phyloP scores from a whole-genome alignment of 2,888 invertebrate genomes.

The Chironomus riparius region DNA sequence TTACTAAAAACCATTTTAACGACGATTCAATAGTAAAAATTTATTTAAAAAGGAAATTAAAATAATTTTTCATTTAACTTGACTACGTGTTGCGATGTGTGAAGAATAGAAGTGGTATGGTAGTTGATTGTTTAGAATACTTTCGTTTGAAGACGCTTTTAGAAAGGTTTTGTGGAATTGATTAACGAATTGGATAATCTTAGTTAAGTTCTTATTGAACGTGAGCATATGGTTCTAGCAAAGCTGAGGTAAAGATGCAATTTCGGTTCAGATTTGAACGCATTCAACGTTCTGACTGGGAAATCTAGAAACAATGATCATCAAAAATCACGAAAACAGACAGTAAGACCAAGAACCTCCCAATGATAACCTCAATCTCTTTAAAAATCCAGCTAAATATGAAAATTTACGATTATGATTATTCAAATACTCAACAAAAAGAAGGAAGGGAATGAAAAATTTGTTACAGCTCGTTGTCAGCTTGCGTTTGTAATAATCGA shows the following conservation, averaged over 20 bases:
- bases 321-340: too few relatives aligned
- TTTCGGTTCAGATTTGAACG: too few relatives aligned
- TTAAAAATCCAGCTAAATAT: neutral
- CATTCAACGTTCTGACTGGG: too few relatives aligned
- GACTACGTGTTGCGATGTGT: neutral
- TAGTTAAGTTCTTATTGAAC: too few relatives aligned
- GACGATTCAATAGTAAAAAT: constrained; percentile 9
- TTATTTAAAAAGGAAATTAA: constrained; percentile 13
- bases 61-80: constrained; percentile 19
- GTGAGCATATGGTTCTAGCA: too few relatives aligned
- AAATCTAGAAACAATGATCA: too few relatives aligned
- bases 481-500: constrained; percentile 9
- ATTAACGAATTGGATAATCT: too few relatives aligned
- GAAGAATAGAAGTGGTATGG: too few relatives aligned
- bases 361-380: neutral
- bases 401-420: constrained; percentile 23
- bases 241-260: too few relatives aligned
- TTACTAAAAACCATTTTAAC: constrained; percentile 2
- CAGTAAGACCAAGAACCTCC: too few relatives aligned
- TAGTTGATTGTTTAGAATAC: too few relatives aligned
- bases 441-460: neutral
- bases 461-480: constrained; percentile 27
- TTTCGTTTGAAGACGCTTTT: too few relatives aligned
- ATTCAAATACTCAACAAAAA: constrained; percentile 12
- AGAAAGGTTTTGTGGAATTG: neutral